Evolutionary conservation across 2,797 vertebrate genomes (phyloP).

Genomic region (Morus bassanus): DNA sequence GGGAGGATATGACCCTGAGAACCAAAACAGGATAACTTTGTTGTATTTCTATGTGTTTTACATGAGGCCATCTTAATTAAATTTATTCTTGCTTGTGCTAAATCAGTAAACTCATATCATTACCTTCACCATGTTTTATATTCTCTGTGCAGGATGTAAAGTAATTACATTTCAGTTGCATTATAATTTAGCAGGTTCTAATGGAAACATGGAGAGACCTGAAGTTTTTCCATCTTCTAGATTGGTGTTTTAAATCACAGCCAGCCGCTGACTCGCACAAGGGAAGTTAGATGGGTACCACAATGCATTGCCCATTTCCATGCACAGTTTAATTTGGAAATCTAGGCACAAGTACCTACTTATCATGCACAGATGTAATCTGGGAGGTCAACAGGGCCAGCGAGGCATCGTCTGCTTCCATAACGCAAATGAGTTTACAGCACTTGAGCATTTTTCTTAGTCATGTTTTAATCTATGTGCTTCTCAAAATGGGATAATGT

Average conservation of each 20-base stretch:
- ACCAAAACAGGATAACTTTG: background rate
- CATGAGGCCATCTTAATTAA: background rate
- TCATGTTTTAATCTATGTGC: background rate
- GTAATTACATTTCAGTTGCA: background rate
- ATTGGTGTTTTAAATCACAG: slow-evolving; percentile 12
- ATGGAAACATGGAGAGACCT: background rate
- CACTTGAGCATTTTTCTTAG: background rate
- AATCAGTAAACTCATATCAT: background rate
- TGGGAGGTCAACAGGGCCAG: slow-evolving; percentile 5
- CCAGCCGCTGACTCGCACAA: background rate
- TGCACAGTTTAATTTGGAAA: slow-evolving; percentile 18
- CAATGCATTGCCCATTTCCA: background rate
- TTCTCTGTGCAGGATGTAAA: background rate
- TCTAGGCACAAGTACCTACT: background rate
- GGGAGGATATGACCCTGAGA: background rate
- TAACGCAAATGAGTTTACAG: background rate
- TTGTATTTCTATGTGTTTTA: background rate
- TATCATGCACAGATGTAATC: slow-evolving; percentile 6
- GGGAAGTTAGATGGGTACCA: background rate
- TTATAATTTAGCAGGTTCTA: background rate
- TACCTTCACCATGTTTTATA: background rate
- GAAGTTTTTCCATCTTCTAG: background rate
- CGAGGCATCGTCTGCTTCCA: background rate
- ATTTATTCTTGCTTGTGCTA: background rate
- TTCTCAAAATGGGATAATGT: background rate